Evolutionary conservation across 2,888 invertebrate genomes (phyloP), one percentile per base, ranked within the genome.

Genomic region (Scaptomyza cyrtandrae): DNA sequence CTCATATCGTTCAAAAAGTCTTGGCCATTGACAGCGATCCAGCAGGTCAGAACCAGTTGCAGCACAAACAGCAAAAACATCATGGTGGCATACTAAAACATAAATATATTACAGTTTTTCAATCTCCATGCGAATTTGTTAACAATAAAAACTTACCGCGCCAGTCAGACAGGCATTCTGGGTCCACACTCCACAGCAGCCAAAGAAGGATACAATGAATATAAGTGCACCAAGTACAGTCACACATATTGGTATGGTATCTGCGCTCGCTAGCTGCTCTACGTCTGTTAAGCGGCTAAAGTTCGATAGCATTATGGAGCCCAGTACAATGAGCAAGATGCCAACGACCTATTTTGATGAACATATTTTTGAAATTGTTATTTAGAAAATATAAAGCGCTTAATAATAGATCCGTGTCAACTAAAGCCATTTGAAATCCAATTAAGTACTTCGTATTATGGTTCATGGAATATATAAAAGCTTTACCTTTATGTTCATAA

Each of bases 131-230:
- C 13, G n/a, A 9, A 49, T 3, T 35, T 10, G 5, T 5, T 0
- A 37, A 1, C n/a, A 13, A 2, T 27, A 19, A 4, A 3, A 11
- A 73, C 95, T 94, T 93, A 97, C 97, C 87, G 95, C 95, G 89
- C 96, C 94, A 55, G 96, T 94, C 94, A 97, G 96, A 93, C 97
- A 97, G 90, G 96, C 95, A 91, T 95, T 97, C 92, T 97, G 97
- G 75, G 95, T 94, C 80, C 96, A 95, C 3, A 97, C 97, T 46
- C 98, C 98, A 89, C 97, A 97, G 93, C 98, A 98, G 69, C 97
- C 98, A 90, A 97, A 96, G 94, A 97, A 97, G 3, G 97, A 96
- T 68, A 97, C 95, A 74, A 97, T 89, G 90, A 97, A 96, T 78
- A 96, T 94, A 31, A 96, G 90, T n/a, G 93, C 93, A 7, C 96